phyloP scores from a whole-genome alignment of 2,888 invertebrate genomes.

The Parnassius apollo region DNA sequence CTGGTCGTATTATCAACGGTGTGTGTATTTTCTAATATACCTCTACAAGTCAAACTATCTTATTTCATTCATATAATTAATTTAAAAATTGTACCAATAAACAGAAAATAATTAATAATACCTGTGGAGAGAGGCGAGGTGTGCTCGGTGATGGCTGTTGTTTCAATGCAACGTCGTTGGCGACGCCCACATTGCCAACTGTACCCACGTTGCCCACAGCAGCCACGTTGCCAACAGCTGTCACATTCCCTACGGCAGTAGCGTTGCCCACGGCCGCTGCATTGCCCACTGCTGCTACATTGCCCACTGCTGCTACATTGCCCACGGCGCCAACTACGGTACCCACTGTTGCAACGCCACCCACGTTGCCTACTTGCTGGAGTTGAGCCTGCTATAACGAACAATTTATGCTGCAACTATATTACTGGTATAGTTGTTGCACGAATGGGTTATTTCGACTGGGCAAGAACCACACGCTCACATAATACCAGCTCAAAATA shows the following conservation, averaged over 20 bases:
- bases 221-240: constrained; percentile 42
- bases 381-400: constrained; percentile 84
- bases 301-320: constrained; percentile 45
- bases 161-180: constrained; percentile 61
- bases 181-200: constrained; percentile 30
- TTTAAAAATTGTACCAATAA: neutral
- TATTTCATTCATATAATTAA: too few relatives aligned
- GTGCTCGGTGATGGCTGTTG: constrained; percentile 72
- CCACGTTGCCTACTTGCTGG: constrained; percentile 72
- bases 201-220: constrained; percentile 42
- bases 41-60: too few relatives aligned
- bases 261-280: constrained; percentile 37
- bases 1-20: too few relatives aligned
- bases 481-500: too few relatives aligned
- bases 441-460: too few relatives aligned
- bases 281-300: constrained; percentile 41
- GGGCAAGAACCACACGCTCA: too few relatives aligned
- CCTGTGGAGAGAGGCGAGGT: constrained; percentile 69
- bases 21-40: too few relatives aligned
- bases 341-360: constrained; percentile 46
- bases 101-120: constrained; percentile 32
- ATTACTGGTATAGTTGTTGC: too few relatives aligned
- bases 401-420: neutral
- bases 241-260: constrained; percentile 38
- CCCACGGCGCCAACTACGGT: constrained; percentile 36